Evolutionary conservation across 2,888 invertebrate species (phyloP), one percentile per base, ranked within the genome.

Genomic region (Blastobasis adustella): DNA sequence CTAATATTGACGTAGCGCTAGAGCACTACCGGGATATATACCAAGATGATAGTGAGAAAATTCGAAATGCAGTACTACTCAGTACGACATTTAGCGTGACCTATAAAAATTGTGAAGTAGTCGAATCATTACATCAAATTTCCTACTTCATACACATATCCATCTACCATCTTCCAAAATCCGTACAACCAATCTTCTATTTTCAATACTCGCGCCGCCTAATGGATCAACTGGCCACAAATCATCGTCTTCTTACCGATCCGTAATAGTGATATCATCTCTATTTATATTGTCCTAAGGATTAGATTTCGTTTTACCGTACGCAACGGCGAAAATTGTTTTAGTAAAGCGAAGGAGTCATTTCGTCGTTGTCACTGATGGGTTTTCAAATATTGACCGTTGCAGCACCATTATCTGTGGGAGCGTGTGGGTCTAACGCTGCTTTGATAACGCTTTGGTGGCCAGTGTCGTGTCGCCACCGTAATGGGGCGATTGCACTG

Each of bases 301-400:
- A 53, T 62, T 50, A 64, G 41, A 62, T 56, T 71, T 4, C 38
- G 47, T 49, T 54, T 54, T 38, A 4, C 8, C 10, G 46, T 49
- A 36, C 23, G 56, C 55, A 51, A 10, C 47, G 45, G 53, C 59
- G 62, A 61, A 66, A 62, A 66, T 73, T 71, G 73, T 69, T 61
- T 69, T 61, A 67, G 73, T 76, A 73, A 82, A 83, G 80, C 77
- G 79, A 81, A 83, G 82, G 79, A 84, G 84, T 80, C 80, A 76
- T 79, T 81, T 71, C 61, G 68, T 66, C 69, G 76, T 72, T 76
- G 79, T 79, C 79, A 69, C 71, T 80, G 82, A 84, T 85, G 83
- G 80, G 71, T 81, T 82, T 82, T 79, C 82, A 85, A 88, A 88
- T 86, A 87, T 88, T 87, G 84, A 85, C 85, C 69, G 74, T 69